These are phyloP conservation scores for Chauna torquata DNA, from an alignment of 2,113 vertebrate genomes.

Conservation along the genomic window DNA sequence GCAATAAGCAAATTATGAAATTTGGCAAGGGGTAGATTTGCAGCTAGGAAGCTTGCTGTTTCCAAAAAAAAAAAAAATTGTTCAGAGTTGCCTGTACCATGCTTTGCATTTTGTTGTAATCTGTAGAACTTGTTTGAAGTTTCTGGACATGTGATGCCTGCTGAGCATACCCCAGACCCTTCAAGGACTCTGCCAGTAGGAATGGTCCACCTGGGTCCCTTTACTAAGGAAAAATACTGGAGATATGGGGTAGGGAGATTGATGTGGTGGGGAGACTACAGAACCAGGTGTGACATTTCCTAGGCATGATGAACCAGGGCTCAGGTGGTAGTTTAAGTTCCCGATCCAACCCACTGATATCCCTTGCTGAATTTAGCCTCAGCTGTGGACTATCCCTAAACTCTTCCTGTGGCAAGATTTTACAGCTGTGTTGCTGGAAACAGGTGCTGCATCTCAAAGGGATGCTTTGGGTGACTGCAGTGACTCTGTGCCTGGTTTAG, in stretches of 20 bases:
- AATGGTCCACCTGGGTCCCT: neutral
- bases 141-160: neutral
- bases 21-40: neutral
- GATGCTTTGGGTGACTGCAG: accelerated
- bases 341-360: neutral
- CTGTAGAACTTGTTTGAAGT: neutral
- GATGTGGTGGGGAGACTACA: neutral
- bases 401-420: neutral
- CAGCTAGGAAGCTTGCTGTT: neutral
- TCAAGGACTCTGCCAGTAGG: neutral
- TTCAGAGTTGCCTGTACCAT: neutral
- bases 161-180: neutral
- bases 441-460: neutral
- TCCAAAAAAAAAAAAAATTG: neutral
- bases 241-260: neutral
- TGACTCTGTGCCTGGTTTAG: neutral
- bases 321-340: neutral
- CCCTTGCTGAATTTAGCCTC: neutral
- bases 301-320: neutral
- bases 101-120: neutral
- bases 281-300: neutral
- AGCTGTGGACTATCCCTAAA: neutral
- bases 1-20: neutral
- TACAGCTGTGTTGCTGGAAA: neutral
- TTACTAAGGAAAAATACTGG: neutral